Conservation (phyloP, 2,888 invertebrate species). For the Pseudococcus longispinus region DNA sequence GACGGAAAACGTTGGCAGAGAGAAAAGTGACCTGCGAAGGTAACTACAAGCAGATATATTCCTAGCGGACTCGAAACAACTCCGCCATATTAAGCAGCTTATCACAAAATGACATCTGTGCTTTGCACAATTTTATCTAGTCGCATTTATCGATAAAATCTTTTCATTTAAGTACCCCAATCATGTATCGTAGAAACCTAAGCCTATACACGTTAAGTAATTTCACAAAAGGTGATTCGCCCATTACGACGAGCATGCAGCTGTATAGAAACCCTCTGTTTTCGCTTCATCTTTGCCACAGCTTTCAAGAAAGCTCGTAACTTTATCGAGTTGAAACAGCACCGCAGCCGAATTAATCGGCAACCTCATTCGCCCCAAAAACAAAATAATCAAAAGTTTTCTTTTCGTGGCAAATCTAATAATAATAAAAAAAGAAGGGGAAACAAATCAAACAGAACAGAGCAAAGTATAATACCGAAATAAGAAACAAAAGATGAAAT, state of each 20-base stretch:
- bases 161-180: constrained; percentile 2
- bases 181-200: not conserved
- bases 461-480: not conserved
- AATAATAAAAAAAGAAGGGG: not conserved
- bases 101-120: not conserved
- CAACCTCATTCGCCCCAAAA: not conserved
- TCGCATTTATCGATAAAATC: not conserved
- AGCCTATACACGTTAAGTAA: not conserved
- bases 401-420: not conserved
- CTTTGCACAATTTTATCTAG: constrained; percentile 14
- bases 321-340: not conserved
- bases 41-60: not conserved
- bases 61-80: not conserved
- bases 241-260: not conserved
- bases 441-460: constrained; percentile 38
- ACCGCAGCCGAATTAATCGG: not conserved
- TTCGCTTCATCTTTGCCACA: not conserved
- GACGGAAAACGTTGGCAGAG: not conserved
- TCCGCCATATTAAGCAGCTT: not conserved
- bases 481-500: constrained; percentile 42
- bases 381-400: constrained; percentile 34
- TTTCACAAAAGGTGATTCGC: not conserved
- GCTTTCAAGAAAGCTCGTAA: not conserved
- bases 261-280: not conserved
- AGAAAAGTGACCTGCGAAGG: not conserved